Conservation (phyloP, 2,888 invertebrate genomes). For the Coremacera marginata region DNA sequence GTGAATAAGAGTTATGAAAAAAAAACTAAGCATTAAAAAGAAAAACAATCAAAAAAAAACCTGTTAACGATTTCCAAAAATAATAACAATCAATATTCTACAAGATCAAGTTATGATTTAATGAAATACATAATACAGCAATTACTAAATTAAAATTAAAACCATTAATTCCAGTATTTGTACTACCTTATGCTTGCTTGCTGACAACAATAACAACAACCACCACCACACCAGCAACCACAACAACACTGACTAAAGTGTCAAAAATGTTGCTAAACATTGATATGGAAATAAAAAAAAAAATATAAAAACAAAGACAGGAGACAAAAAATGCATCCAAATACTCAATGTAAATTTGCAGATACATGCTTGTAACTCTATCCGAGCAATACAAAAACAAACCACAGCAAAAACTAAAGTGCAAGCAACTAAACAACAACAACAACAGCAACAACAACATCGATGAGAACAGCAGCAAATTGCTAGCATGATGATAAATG, state of each 20-base stretch:
- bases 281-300: background rate
- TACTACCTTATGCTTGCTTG: constrained; percentile 31
- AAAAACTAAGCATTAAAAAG: no score
- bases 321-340: constrained; percentile 2
- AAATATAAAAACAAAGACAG: background rate
- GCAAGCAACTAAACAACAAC: constrained; percentile 6
- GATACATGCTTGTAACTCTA: background rate
- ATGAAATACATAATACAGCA: background rate
- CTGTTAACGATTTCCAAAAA: no score
- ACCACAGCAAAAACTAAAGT: background rate
- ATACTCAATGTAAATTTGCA: background rate
- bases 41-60: no score
- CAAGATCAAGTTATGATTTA: no score
- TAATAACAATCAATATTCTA: no score
- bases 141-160: background rate
- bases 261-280: background rate
- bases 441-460: constrained; percentile 10
- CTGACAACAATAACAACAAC: constrained; percentile 26
- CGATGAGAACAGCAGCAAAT: background rate
- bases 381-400: background rate
- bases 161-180: background rate
- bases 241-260: background rate
- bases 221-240: background rate
- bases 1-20: no score
- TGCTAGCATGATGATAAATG: constrained; percentile 40